These are phyloP conservation scores for Malurus splendens DNA, from an alignment of 2,797 vertebrate species.

Conservation along the genomic window DNA sequence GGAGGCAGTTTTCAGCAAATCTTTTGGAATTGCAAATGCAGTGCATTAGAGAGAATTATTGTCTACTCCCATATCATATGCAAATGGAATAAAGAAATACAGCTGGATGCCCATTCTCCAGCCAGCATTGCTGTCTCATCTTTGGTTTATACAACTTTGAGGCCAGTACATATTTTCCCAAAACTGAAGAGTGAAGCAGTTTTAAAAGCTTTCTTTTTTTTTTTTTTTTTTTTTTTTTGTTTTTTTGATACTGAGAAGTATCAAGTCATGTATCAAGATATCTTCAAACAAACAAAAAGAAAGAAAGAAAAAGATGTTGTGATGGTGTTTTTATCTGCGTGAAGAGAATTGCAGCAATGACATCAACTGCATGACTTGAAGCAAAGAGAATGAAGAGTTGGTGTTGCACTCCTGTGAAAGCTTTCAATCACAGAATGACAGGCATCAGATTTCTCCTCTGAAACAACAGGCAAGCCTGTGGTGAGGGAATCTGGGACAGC, in stretches of 20 bases:
- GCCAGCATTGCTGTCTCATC: neutral
- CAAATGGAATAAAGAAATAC: slow-evolving; percentile 9
- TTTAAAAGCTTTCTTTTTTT: neutral
- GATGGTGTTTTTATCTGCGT: neutral
- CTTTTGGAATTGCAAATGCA: slow-evolving; percentile 14
- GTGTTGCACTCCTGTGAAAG: neutral
- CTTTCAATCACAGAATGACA: neutral
- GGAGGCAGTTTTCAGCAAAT: neutral
- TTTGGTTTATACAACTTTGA: neutral
- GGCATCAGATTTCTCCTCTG: neutral
- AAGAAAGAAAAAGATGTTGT: neutral
- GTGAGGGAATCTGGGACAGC: neutral
- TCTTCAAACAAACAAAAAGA: neutral
- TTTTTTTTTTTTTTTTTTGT: neutral
- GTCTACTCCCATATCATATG: neutral
- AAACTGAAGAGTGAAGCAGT: neutral
- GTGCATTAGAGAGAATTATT: neutral
- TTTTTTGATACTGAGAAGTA: neutral
- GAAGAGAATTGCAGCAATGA: neutral
- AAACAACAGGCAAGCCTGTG: neutral
- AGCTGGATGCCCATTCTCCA: neutral
- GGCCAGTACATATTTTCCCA: neutral
- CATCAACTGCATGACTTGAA: neutral
- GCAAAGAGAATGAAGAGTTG: neutral
- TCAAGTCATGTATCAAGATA: neutral